Conservation (phyloP, 2,797 vertebrate species). For the Sandelia bainsii region DNA sequence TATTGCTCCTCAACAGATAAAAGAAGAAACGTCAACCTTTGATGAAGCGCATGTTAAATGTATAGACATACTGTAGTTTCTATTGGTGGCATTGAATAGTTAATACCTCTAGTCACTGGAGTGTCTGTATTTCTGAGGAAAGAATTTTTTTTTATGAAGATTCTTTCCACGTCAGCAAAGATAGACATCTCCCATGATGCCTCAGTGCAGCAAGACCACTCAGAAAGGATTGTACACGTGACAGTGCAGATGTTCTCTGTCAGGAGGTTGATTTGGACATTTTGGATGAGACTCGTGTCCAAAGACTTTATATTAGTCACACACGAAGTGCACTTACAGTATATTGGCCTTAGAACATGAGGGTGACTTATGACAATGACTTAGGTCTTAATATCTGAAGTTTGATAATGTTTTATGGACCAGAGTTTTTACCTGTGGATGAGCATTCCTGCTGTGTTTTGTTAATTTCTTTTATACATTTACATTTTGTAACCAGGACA, state of each 20-base stretch:
- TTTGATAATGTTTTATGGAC: constrained; percentile 54
- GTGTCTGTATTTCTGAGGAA: constrained; percentile 25
- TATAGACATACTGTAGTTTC: constrained; percentile 48
- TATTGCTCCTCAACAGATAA: constrained; percentile 48
- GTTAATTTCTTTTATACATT: constrained; percentile 43
- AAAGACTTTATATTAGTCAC: constrained; percentile 28
- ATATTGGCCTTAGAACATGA: constrained; percentile 33
- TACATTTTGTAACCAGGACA: constrained; percentile 40
- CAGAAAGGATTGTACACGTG: constrained; percentile 48
- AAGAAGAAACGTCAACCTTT: constrained; percentile 47
- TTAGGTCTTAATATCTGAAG: constrained; percentile 46
- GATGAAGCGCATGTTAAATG: constrained; percentile 52
- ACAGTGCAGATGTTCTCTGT: constrained; percentile 24
- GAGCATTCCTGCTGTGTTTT: constrained; percentile 79
- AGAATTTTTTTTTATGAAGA: background rate
- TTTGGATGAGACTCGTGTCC: constrained; percentile 29
- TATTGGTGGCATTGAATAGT: constrained; percentile 44
- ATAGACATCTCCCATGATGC: constrained; percentile 42
- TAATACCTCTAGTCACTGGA: constrained; percentile 49
- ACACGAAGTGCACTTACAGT: constrained; percentile 64
- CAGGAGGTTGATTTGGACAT: constrained; percentile 14
- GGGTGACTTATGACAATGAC: constrained; percentile 29
- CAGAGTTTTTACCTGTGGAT: constrained; percentile 79
- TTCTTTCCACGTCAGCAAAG: constrained; percentile 27
- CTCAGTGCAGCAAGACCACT: constrained; percentile 50